These are phyloP conservation scores for Halcyon malimbica DNA, from an alignment of 2,113 vertebrate species.

Conservation along the genomic window DNA sequence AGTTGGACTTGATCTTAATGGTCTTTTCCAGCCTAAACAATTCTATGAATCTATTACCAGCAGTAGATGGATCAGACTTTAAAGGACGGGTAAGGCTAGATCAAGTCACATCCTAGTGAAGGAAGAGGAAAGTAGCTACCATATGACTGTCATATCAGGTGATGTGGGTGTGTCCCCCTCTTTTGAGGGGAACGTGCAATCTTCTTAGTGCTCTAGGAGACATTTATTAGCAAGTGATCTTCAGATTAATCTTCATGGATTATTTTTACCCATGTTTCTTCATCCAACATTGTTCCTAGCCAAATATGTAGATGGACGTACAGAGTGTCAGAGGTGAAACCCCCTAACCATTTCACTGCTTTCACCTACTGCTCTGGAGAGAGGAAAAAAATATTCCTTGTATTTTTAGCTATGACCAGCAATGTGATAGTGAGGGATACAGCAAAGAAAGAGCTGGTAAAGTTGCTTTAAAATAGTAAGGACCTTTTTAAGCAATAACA, in stretches of 20 bases:
- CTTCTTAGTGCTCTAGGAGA: background rate
- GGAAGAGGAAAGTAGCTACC: background rate
- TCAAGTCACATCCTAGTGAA: background rate
- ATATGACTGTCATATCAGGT: background rate
- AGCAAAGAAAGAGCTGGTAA: background rate
- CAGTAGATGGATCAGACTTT: background rate
- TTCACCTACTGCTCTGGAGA: background rate
- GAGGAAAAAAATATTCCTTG: background rate
- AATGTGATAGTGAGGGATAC: background rate
- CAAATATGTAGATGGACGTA: background rate
- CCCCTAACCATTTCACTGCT: background rate
- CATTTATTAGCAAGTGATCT: background rate
- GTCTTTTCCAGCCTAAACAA: background rate
- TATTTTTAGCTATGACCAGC: conserved; percentile 22
- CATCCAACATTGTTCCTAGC: background rate
- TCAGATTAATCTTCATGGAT: background rate
- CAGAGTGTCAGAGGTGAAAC: background rate
- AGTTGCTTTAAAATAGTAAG: conserved; percentile 47
- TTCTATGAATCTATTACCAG: background rate
- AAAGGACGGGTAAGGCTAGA: background rate
- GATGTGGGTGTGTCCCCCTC: background rate
- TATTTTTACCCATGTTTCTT: background rate
- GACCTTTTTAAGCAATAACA: conserved; percentile 34
- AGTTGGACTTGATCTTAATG: background rate
- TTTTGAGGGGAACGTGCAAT: background rate